Evolutionary conservation across 2,888 invertebrate genomes (phyloP), one percentile per base, ranked within the genome.

Genomic region (Tetragnatha montana): DNA sequence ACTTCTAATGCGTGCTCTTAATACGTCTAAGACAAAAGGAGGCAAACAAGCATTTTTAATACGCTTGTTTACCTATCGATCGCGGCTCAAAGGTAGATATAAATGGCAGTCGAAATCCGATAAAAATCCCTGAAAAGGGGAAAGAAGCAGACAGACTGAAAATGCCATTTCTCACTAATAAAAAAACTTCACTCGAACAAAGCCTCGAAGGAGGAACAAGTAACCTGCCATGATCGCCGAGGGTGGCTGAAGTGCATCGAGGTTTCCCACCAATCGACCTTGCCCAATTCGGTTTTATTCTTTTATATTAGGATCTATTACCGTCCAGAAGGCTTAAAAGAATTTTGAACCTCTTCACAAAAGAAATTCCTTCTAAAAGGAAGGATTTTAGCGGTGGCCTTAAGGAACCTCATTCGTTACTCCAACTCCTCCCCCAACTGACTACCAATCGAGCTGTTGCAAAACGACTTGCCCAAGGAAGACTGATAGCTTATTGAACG

Each of bases 181-280:
- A 80, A 87, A 87, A 69, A 87, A 83, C 14, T 81, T 50, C 51
- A 69, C 19, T 76, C 81, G 81, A 87, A 87, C 81, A 87, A 87
- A 75, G 75, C 19, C 51, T 82, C 49, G 19, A 21, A n/a, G 70
- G 70, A 50, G 60, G 19, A 69, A 50, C 68, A 76, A 84, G 83
- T 69, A 84, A 76, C 87, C 74, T 87, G 87, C 81, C 81, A 87
- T 81, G 87, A 74, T 73, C 87, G 60, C 87, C 81, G 87, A 87
- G 87, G 87, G 87, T 80, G 86, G 80, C 80, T 51, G 79, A 87
- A 74, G 68, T 87, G 74, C 81, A 81, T 81, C 81, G 80, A 81
- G 81, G 22, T 49, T 87, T 75, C 69, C 81, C 73, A 74, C 74
- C 75, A 76, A 76, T 81, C 81, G 87, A 81, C 86, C 86, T 86